A percentile compares a stretch with the other conserved stretches of the same genome.
These are phyloP conservation scores for Ectropis crepuscularia DNA, from an alignment of 2,888 invertebrate genomes.

Conservation along the genomic window DNA sequence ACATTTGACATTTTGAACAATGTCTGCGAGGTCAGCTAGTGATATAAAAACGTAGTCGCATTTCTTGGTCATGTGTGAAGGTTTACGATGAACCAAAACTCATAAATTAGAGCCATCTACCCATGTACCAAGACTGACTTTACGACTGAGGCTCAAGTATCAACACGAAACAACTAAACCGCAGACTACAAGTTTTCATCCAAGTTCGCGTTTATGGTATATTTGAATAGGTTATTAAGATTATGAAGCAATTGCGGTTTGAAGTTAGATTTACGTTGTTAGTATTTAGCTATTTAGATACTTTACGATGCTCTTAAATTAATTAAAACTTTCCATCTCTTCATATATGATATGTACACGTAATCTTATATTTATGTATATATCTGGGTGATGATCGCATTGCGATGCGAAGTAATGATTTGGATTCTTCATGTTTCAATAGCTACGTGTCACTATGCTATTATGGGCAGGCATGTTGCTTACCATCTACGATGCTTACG, in stretches of 20 bases:
- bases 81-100: slow-evolving; percentile 11
- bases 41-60: too few relatives aligned
- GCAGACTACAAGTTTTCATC: slow-evolving; percentile 10
- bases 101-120: slow-evolving; percentile 10
- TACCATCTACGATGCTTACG: too few relatives aligned
- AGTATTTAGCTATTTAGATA: background rate
- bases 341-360: too few relatives aligned
- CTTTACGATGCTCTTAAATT: background rate
- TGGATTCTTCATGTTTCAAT: too few relatives aligned
- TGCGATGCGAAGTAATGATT: too few relatives aligned
- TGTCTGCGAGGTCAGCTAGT: background rate
- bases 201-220: slow-evolving; percentile 9
- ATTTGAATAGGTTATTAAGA: slow-evolving; percentile 2
- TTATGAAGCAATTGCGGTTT: background rate
- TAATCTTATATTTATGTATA: too few relatives aligned
- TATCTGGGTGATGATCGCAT: too few relatives aligned
- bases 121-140: slow-evolving; percentile 11
- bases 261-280: background rate
- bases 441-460: too few relatives aligned
- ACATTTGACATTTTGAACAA: too few relatives aligned
- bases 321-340: too few relatives aligned
- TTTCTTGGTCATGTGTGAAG: too few relatives aligned
- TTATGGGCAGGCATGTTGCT: too few relatives aligned
- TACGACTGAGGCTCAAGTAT: slow-evolving; percentile 5
- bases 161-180: slow-evolving; percentile 8